Evolutionary conservation across 2,888 invertebrate genomes (phyloP).

Genomic region (Nasonia oneida): DNA sequence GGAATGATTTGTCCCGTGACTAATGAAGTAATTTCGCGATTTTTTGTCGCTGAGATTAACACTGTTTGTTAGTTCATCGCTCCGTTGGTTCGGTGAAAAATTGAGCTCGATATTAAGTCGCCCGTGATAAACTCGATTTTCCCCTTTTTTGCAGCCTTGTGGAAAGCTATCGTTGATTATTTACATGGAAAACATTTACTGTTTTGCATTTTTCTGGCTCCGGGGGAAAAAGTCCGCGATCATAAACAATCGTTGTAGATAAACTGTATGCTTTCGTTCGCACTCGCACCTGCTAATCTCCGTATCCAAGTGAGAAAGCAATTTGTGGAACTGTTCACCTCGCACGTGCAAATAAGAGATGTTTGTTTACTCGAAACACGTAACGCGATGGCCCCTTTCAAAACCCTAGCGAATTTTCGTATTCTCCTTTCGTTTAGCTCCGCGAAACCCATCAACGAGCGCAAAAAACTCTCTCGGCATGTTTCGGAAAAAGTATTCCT

Average conservation of each 20-base stretch:
- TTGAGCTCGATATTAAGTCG: slow-evolving; percentile 2
- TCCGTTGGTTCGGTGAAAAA: neutral
- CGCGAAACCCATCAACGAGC: neutral
- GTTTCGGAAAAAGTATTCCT: neutral
- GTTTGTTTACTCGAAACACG: neutral
- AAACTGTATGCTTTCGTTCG: neutral
- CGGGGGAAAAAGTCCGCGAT: neutral
- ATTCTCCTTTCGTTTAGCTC: neutral
- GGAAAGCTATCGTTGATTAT: neutral
- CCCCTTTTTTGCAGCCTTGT: too few relatives aligned
- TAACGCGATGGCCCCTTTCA: neutral
- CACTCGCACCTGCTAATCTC: neutral
- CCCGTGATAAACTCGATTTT: neutral
- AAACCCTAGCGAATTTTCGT: neutral
- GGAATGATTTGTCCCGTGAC: slow-evolving; percentile 50
- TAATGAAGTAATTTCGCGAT: slow-evolving; percentile 46
- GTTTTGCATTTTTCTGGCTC: neutral
- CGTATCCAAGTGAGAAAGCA: neutral
- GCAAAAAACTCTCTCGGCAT: neutral
- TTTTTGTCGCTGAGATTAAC: neutral
- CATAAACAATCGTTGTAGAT: neutral
- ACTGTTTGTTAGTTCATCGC: neutral
- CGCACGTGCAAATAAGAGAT: neutral
- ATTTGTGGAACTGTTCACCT: neutral
- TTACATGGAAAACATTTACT: neutral